Conservation (phyloP, 1,140 invertebrate species). For the Vollenhovia emeryi region DNA sequence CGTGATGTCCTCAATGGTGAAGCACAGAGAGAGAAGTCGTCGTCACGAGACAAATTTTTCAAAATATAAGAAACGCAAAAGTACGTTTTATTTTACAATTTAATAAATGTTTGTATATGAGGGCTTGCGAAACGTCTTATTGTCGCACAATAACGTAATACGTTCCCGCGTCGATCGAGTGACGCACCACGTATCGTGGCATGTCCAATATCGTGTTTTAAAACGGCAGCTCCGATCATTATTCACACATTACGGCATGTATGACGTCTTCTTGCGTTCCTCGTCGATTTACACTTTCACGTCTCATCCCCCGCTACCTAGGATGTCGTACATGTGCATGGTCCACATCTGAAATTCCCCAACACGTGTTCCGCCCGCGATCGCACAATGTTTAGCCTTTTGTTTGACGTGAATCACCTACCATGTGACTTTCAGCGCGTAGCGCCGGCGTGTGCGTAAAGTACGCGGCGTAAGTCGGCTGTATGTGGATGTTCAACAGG, state of each 20-base stretch:
- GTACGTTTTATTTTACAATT: not conserved
- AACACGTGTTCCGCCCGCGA: constrained; percentile 73
- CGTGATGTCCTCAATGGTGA: constrained; percentile 32
- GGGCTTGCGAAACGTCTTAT: not conserved
- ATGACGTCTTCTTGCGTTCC: constrained; percentile 38
- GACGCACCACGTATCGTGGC: not conserved
- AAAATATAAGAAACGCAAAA: not conserved
- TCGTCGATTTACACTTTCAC: constrained; percentile 31
- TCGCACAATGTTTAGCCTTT: constrained; percentile 75
- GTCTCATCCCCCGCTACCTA: constrained; percentile 5
- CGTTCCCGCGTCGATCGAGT: not conserved
- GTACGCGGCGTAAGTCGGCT: constrained; percentile 56
- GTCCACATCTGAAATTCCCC: constrained; percentile 73
- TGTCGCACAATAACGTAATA: not conserved
- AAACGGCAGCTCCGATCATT: not conserved
- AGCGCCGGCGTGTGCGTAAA: constrained; percentile 51
- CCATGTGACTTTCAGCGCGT: constrained; percentile 57
- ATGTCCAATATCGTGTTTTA: constrained; percentile 6
- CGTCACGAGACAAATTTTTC: not conserved
- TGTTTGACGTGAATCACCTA: constrained; percentile 81
- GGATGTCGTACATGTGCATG: constrained; percentile 62
- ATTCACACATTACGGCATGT: constrained; percentile 1
- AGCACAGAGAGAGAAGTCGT: not conserved
- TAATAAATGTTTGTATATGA: not conserved
- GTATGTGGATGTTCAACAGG: constrained; percentile 74